Evolutionary conservation across 1,140 invertebrate species (phyloP).

Genomic region (Tetraneura akinire): DNA sequence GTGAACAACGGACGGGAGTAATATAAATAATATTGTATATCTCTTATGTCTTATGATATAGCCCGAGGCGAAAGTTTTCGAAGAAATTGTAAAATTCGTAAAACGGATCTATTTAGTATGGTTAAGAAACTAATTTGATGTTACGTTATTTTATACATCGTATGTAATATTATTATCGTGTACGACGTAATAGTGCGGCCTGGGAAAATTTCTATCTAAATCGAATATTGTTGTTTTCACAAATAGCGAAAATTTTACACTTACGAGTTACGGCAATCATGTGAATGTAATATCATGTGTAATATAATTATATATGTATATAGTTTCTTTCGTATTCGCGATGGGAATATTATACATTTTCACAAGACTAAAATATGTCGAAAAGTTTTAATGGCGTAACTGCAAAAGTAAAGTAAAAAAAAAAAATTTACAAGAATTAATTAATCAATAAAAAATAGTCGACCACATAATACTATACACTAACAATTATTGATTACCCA

Average conservation of each 20-base stretch:
- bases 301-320: background rate
- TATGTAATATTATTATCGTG: background rate
- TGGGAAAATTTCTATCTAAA: background rate
- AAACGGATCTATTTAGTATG: background rate
- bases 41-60: no score
- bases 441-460: background rate
- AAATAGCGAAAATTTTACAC: background rate
- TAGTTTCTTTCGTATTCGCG: background rate
- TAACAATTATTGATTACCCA: no score
- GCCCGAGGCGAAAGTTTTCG: no score
- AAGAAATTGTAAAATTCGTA: background rate
- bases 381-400: background rate
- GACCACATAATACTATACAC: no score
- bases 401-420: background rate
- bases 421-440: background rate
- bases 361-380: background rate
- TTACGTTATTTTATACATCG: background rate
- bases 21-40: no score
- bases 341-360: constrained; percentile 9
- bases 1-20: background rate
- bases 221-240: background rate
- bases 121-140: background rate
- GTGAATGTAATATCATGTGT: background rate
- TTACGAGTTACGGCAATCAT: background rate
- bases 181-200: background rate